Evolutionary conservation across 2,797 vertebrate species (phyloP).

Genomic region (Chaetodon trifasciatus): DNA sequence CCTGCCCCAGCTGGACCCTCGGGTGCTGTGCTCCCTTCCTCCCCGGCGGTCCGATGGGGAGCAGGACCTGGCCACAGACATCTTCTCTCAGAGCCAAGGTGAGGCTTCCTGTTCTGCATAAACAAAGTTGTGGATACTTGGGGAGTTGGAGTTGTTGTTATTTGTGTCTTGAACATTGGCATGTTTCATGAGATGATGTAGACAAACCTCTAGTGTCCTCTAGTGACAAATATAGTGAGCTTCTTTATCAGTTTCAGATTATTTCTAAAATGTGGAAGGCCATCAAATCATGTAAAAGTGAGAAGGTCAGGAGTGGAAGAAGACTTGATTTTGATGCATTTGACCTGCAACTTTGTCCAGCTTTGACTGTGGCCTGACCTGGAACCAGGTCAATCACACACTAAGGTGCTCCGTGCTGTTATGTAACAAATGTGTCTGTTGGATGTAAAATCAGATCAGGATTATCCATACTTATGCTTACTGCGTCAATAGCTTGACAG

Average conservation of each 20-base stretch:
- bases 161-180: neutral
- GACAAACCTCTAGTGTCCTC: conserved; percentile 27
- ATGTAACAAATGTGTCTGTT: neutral
- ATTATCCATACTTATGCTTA: neutral
- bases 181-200: neutral
- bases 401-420: neutral
- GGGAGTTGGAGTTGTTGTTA: neutral
- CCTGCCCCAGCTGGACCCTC: conserved; percentile 82
- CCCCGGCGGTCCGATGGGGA: conserved; percentile 87
- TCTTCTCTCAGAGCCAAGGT: conserved; percentile 91
- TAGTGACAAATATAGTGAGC: conserved; percentile 16
- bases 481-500: neutral
- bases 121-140: neutral
- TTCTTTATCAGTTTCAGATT: conserved; percentile 4
- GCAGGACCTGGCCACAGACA: conserved; percentile 81
- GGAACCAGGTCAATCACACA: neutral
- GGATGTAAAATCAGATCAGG: neutral
- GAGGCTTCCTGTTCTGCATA: conserved; percentile 10
- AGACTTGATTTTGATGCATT: neutral
- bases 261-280: neutral
- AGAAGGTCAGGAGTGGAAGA: neutral
- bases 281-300: neutral
- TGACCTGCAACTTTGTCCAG: neutral
- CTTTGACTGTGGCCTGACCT: neutral
- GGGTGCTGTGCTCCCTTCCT: conserved; percentile 78